Evolutionary conservation across 2,113 vertebrate species (phyloP).

Genomic region (Eurystomus gularis): DNA sequence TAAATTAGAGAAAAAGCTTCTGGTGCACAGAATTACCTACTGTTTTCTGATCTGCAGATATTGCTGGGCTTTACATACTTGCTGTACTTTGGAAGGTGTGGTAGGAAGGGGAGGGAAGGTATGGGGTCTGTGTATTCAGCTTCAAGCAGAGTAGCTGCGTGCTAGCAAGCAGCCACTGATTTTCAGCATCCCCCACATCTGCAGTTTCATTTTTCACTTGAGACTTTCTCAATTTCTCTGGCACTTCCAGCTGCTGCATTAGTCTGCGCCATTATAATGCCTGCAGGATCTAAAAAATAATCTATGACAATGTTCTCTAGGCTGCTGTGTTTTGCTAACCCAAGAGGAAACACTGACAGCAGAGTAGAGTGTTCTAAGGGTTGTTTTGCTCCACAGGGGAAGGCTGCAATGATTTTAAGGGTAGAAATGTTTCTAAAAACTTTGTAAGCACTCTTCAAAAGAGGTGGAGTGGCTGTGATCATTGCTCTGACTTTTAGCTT

Average conservation of each 20-base stretch:
- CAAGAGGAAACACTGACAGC: conserved; percentile 12
- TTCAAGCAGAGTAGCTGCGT: background rate
- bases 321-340: conserved; percentile 32
- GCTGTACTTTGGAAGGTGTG: background rate
- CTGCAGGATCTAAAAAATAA: conserved; percentile 41
- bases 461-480: background rate
- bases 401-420: background rate
- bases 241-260: conserved; percentile 40
- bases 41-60: background rate
- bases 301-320: conserved; percentile 25
- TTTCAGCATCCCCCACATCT: background rate
- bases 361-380: background rate
- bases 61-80: background rate
- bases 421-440: background rate
- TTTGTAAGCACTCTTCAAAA: background rate
- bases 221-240: conserved; percentile 11
- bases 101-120: background rate
- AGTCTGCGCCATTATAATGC: conserved; percentile 33
- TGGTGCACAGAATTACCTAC: background rate
- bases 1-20: background rate
- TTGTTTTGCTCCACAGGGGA: background rate
- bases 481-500: background rate
- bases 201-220: conserved; percentile 18
- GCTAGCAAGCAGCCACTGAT: background rate
- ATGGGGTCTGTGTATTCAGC: background rate